Evolutionary conservation across 2,797 vertebrate species (phyloP), one percentile per base, ranked within the genome.

Genomic region (Loriculus beryllinus): DNA sequence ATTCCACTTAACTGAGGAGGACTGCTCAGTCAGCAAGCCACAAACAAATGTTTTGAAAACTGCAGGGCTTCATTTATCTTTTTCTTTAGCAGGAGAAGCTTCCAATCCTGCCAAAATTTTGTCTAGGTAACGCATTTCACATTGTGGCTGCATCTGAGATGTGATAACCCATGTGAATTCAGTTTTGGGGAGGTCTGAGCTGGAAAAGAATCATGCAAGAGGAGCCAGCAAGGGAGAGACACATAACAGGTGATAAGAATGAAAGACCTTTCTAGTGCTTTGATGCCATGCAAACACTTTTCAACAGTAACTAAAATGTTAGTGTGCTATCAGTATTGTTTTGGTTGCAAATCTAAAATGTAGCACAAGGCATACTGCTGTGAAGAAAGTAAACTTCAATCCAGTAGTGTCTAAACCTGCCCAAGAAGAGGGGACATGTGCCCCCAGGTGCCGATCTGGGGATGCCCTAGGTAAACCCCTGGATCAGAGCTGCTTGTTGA

Each of bases 111-210:
- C 21, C 43, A 75, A 39, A 71, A 57, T 70, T 80, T 88, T 88
- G 14, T 57, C 26, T 49, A 57, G 65, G 17, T 25, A 48, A 14
- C 3, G 28, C 1, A 9, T 51, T 84, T 72, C 31, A 65, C 7
- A 59, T 65, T 0, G 0, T 0, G 1, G 62, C 43, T 3, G 2
- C 0, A 2, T 19, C 20, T 76, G n/a, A 51, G 54, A 47, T 62
- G 16, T 40, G 43, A 70, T 31, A 78, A 52, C 18, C 6, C 23
- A 52, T 43, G 12, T 22, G 0, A 2, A 21, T 51, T 65, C 25
- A 54, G 8, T 69, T 75, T 86, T 4, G 2, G 23, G 28, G 19
- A 69, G 15, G 14, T 79, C 49, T 71, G 45, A 40, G 16, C 31
- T 76, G 40, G 43, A 72, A 88, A 60, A 86, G 16, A 42, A 81